Evolutionary conservation across 2,888 invertebrate species (phyloP), one percentile per base, ranked within the genome.

Genomic region (Melolontha melolontha): DNA sequence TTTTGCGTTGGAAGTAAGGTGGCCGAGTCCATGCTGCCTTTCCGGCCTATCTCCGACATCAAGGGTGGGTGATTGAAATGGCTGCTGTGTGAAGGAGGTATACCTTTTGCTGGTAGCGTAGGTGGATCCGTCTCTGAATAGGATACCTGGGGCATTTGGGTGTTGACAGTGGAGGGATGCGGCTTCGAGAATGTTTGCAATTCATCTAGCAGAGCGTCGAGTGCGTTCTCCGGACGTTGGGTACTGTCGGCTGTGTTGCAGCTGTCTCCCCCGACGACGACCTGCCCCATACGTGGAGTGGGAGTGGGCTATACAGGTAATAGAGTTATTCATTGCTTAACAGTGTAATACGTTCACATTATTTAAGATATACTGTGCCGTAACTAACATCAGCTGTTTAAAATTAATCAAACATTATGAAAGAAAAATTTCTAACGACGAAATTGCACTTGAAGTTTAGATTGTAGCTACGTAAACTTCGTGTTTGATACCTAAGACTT

Each of bases 201-300:
- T 84, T 96, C 95, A 84, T 95, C 95, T 93, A 96, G 86, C 92
- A 96, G 85, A 90, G 94, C 94, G 91, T 96, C 96, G 92, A 96
- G 94, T 90, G 95, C 94, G 92, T 95, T 96, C 91, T 95, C 95
- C 88, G 94, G 88, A 86, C 92, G 90, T 85, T 87, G 87, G 84
- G 76, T 75, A 81, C 85, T 80, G 86, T 86, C 85, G 84, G 84
- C 68, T 85, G 83, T 66, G 86, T 79, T 81, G 85, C 85, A 81
- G 85, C 84, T 83, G 86, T 87, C 86, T 84, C 83, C 87, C 87
- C 87, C 85, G 87, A 86, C 74, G 86, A 86, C 78, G 86, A 86
- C 79, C 87, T 86, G 82, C 85, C 86, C 87, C 87, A 89, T 80
- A 86, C 85, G 82, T 86, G 85, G 82, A 81, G 84, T 84, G 85